These are phyloP conservation scores for Penaeus monodon DNA, from an alignment of 2,888 invertebrate species.

Conservation along the genomic window DNA sequence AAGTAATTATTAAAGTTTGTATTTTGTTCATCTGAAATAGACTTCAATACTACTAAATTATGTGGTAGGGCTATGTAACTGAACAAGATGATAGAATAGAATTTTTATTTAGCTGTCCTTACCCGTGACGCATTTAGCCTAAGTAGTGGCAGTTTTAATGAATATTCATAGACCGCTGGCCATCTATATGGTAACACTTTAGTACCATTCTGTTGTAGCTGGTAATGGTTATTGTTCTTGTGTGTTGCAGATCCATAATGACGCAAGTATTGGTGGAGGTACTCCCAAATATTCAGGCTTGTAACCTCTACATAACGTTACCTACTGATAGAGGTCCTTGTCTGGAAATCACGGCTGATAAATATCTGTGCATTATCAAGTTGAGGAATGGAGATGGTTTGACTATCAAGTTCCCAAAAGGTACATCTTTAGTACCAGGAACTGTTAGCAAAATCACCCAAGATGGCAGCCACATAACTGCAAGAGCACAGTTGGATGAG, in stretches of 20 bases:
- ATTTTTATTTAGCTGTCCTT: too few species aligned
- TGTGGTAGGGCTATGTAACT: too few species aligned
- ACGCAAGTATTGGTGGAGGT: constrained; percentile 37
- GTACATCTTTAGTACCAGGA: constrained; percentile 31
- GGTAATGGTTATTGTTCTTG: too few species aligned
- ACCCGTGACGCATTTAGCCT: too few species aligned
- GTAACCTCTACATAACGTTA: constrained; percentile 42
- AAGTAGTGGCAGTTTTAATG: too few species aligned
- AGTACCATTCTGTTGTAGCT: too few species aligned
- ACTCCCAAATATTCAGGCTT: constrained; percentile 39
- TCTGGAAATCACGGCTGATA: constrained; percentile 10
- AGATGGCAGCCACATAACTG: constrained; percentile 24
- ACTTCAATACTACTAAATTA: too few species aligned
- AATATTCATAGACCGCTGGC: too few species aligned
- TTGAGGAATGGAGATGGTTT: constrained; percentile 9
- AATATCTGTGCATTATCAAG: constrained; percentile 30
- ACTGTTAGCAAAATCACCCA: constrained; percentile 23
- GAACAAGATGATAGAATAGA: too few species aligned
- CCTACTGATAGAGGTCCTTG: not conserved
- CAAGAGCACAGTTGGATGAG: constrained; percentile 35
- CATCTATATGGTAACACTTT: too few species aligned
- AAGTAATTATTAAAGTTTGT: too few species aligned
- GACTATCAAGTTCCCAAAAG: constrained; percentile 35
- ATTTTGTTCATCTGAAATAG: too few species aligned
- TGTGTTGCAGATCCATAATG: constrained; percentile 22